Evolutionary conservation across 2,797 vertebrate species (phyloP), one percentile per base, ranked within the genome.

Genomic region (Pitangus sulphuratus): DNA sequence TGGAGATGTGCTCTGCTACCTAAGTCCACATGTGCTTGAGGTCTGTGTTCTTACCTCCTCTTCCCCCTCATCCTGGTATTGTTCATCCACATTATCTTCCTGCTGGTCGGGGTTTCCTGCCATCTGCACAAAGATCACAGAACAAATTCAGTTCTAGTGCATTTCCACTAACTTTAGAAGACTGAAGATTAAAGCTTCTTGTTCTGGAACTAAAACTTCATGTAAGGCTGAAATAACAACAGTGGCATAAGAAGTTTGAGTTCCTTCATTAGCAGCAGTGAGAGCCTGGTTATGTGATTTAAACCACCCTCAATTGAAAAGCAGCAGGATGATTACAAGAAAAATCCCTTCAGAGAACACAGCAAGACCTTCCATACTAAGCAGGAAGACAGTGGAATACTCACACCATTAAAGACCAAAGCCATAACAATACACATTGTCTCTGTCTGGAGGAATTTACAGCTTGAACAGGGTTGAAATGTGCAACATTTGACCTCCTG

Each of bases 81-180:
- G 99, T 22, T 99, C 99, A 68, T 99, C 99, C 66, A 99, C 97
- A 11, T 98, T 98, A 96, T 99, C 99, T 90, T 99, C 99, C 97
- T 99, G 99, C 92, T 99, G 99, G 97, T 99, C 99, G 35, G 99
- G 99, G 91, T 99, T 99, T 97, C 99, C 99, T 84, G 99, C 99
- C 98, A 99, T 98, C 99, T 99, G 97, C 92, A 92, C 53, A 90
- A 81, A 89, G 92, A 86, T 58, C 88, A 87, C 47, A 60, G 22
- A 64, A 74, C 81, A 93, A 44, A 54, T 57, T 56, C 76, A 81
- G 16, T 8, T 75, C 83, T 42, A 10, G 47, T 56, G 9, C 14
- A 5, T 17, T 44, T 21, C 69, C 56, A n/a, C 66, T 94, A 72
- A 61, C 44, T 45, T 51, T 7, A 72, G 70, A 64, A 82, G 44